phyloP scores from a whole-genome alignment of 53 echinoderm and acorn worm genomes.

The Henricia sp. region DNA sequence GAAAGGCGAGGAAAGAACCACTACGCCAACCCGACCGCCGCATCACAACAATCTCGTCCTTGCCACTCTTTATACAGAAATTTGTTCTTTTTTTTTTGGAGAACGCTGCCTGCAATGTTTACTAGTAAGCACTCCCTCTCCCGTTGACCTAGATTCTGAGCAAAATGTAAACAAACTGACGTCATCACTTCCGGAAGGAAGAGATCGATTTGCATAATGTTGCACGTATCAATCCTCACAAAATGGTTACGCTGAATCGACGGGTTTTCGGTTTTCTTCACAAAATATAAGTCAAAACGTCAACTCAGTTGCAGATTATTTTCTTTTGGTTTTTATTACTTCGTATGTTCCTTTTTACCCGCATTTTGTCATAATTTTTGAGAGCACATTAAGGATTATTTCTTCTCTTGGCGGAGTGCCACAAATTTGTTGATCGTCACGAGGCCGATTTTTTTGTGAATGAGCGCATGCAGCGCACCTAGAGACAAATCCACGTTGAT shows the following conservation, averaged over 20 bases:
- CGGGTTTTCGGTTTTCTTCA: too few species aligned
- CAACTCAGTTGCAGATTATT: too few species aligned
- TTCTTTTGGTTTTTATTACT: not conserved
- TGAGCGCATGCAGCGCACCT: not conserved
- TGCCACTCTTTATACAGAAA: too few species aligned
- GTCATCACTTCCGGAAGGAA: constrained; percentile 51
- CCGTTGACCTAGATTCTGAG: constrained; percentile 35
- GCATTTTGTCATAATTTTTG: not conserved
- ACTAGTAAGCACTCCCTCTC: too few species aligned
- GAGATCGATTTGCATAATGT: constrained; percentile 6
- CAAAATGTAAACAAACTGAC: constrained; percentile 47
- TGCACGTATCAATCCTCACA: constrained; percentile 23
- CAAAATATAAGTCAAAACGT: too few species aligned
- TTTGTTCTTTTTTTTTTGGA: too few species aligned
- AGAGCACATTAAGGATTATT: constrained; percentile 8
- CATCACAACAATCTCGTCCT: too few species aligned
- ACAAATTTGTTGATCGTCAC: constrained; percentile 2
- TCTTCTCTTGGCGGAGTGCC: constrained; percentile 1
- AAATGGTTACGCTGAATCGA: too few species aligned
- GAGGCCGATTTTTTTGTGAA: constrained; percentile 47
- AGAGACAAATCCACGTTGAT: not conserved
- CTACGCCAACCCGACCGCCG: too few species aligned
- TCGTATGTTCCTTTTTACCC: not conserved
- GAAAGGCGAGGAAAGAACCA: too few species aligned
- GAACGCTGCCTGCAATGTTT: too few species aligned